Evolutionary conservation across 2,797 vertebrate species (phyloP), one percentile per base, ranked within the genome.

Genomic region (Catharus ustulatus): DNA sequence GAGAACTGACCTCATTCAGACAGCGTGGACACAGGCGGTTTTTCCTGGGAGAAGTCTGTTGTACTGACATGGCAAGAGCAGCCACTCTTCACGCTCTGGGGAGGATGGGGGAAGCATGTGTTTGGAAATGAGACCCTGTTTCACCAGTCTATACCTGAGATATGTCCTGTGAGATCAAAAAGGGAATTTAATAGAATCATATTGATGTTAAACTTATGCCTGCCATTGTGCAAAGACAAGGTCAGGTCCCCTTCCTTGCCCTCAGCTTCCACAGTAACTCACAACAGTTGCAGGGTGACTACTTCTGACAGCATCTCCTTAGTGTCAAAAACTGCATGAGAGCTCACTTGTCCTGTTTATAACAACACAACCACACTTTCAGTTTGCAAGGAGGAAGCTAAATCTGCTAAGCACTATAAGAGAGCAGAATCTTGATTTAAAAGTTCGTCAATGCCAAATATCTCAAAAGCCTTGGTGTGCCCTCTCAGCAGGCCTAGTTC

Each of bases 1-100:
- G 91, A 96, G 93, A 92, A 91, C 84, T 66, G 81, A 64, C 59
- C 68, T 93, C 58, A 61, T 48, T 86, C 82, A 72, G 74, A 42
- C 34, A 74, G 58, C 1, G 0, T 38, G 57, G 71, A 84, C 69
- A 59, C 26, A 54, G 61, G 63, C 30, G 7, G 21, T 17, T 88
- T 78, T 89, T 66, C 49, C 72, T 43, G 49, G 57, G 36, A 81
- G 57, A 85, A 71, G 55, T 10, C 77, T 45, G 11, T 23, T 75
- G n/a, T 48, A 62, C 32, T 5, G 4, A 10, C 36, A 17, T 1
- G 32, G 32, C 64, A 69, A 52, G 92, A 74, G 18, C 36, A 52
- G 69, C 48, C 43, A 1, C 42, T 62, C 46, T 73, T 77, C 11
- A 1, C 0, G 0, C 63, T 49, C 48, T 34, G 46, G 19, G 0